Conservation (phyloP, 2,113 vertebrate species). For the Ammospiza nelsoni region DNA sequence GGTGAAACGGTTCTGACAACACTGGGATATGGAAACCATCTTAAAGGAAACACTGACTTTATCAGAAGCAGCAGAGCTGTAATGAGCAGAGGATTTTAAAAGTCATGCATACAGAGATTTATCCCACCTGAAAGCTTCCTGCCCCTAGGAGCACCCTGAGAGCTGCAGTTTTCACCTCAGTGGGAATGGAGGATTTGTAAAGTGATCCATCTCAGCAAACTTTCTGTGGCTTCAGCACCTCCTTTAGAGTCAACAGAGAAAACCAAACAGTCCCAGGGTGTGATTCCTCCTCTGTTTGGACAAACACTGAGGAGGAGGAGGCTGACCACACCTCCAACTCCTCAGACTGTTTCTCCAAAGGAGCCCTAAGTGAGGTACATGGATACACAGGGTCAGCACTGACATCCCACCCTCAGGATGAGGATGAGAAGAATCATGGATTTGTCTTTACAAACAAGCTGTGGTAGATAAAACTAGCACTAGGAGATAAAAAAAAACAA, state of each 20-base stretch:
- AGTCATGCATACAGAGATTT: neutral
- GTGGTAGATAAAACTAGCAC: too few species aligned
- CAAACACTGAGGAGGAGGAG: neutral
- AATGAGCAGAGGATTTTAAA: neutral
- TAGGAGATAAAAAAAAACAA: too few species aligned
- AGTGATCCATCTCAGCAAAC: neutral
- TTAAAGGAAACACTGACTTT: neutral
- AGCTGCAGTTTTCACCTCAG: neutral
- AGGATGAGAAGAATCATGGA: neutral
- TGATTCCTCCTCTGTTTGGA: neutral
- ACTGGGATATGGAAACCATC: neutral
- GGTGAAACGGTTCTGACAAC: neutral
- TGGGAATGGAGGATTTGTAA: neutral
- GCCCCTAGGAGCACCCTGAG: neutral
- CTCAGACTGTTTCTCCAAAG: neutral
- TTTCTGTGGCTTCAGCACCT: neutral
- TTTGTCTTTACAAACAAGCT: too few species aligned
- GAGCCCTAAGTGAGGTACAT: neutral
- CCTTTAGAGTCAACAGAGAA: constrained; percentile 25
- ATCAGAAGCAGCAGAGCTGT: neutral
- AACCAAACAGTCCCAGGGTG: neutral
- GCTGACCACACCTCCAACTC: neutral
- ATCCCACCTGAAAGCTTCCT: neutral
- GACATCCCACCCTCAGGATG: neutral
- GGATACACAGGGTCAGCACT: neutral